Percentiles rank a stretch among this genome's conserved stretches.
Conservation (phyloP, 2,888 invertebrate genomes). For the Pyrrhia umbra region DNA sequence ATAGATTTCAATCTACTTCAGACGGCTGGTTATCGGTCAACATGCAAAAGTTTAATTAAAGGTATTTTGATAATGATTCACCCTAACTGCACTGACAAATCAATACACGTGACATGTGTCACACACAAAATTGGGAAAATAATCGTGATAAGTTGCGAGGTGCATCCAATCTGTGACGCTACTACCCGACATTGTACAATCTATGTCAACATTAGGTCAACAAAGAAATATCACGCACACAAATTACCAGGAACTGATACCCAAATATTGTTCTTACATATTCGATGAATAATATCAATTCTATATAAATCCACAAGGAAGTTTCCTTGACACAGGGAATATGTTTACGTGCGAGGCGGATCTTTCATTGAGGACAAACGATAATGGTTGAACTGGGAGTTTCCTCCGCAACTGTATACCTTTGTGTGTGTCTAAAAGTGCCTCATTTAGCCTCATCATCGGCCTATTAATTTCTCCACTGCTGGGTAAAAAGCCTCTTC, state of each 20-base stretch:
- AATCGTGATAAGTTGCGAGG: constrained; percentile 7
- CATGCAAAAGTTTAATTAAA: no score
- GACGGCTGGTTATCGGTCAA: no score
- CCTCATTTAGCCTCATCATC: no score
- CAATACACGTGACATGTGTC: neutral
- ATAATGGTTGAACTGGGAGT: constrained; percentile 34
- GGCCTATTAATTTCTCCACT: no score
- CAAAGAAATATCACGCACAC: constrained; percentile 34
- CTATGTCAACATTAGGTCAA: constrained; percentile 30
- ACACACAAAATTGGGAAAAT: constrained; percentile 3
- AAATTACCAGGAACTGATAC: constrained; percentile 28
- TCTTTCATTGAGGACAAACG: constrained; percentile 31
- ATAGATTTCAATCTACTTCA: no score
- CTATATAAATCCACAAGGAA: constrained; percentile 41
- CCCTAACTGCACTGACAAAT: no score
- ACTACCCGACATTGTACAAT: neutral
- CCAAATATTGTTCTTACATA: constrained; percentile 27
- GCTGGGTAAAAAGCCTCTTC: no score
- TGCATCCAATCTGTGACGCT: neutral
- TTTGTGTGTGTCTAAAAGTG: no score
- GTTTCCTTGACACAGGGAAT: constrained; percentile 39
- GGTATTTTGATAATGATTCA: no score
- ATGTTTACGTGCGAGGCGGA: constrained; percentile 28
- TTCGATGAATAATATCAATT: constrained; percentile 46
- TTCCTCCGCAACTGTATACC: constrained; percentile 12